A percentile compares a stretch with the other conserved stretches of the same genome.
Conservation (phyloP, 92 coral and sea anemone species). For the Palythoa grandiflora region DNA sequence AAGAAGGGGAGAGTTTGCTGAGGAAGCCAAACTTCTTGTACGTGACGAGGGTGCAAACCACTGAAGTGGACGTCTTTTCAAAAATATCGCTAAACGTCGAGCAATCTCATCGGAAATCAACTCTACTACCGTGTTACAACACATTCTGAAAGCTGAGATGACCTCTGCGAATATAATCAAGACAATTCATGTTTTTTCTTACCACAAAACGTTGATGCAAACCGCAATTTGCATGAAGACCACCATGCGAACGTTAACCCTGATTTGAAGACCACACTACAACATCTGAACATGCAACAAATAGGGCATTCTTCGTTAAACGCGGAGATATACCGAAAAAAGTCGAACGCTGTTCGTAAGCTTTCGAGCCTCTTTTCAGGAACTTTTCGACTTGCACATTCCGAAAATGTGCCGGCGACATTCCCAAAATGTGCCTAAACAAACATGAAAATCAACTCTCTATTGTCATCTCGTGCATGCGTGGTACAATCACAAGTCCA, state of each 20-base stretch:
- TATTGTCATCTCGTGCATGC: neutral
- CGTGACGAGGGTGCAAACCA: constrained; percentile 3
- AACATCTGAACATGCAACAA: too few species aligned
- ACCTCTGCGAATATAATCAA: constrained; percentile 28
- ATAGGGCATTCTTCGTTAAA: constrained; percentile 15
- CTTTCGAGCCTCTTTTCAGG: neutral
- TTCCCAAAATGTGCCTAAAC: neutral
- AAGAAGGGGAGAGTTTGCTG: too few species aligned
- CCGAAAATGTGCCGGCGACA: too few species aligned
- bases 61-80: constrained; percentile 2
- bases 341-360: neutral
- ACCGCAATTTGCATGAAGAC: neutral
- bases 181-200: constrained; percentile 28
- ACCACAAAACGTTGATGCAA: neutral
- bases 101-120: neutral
- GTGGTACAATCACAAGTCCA: neutral
- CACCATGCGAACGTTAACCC: too few species aligned
- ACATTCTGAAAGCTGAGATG: constrained; percentile 23
- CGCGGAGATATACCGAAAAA: constrained; percentile 30
- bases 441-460: too few species aligned
- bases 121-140: neutral
- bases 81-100: constrained; percentile 10
- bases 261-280: too few species aligned
- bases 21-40: neutral
- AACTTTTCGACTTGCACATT: neutral